These are phyloP conservation scores for Perodicticus potto DNA, from an alignment of 2,797 vertebrate species.

Conservation along the genomic window DNA sequence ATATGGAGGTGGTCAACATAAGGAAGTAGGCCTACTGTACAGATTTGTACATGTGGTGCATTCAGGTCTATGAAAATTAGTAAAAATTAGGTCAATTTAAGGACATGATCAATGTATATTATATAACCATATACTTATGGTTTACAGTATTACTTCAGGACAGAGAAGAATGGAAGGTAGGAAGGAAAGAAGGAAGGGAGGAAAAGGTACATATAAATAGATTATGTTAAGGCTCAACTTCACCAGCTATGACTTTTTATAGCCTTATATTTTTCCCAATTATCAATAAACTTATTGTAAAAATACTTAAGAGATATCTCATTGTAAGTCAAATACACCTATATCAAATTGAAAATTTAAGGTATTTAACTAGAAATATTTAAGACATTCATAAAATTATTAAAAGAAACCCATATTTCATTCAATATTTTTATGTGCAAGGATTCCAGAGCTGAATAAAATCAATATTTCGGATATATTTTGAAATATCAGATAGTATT, in stretches of 20 bases:
- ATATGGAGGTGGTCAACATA: too few species aligned
- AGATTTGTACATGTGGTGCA: too few species aligned
- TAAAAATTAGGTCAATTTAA: too few species aligned
- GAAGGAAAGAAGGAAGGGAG: not conserved
- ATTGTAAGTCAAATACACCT: not conserved
- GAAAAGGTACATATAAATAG: not conserved
- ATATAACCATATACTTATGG: not conserved
- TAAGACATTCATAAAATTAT: conserved; percentile 7
- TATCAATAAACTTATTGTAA: not conserved
- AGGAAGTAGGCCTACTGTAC: too few species aligned
- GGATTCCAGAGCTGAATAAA: not conserved
- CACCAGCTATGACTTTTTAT: not conserved
- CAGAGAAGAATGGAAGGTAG: too few species aligned
- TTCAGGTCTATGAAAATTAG: too few species aligned
- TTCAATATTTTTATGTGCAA: not conserved
- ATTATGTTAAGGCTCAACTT: not conserved
- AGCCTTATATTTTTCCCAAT: not conserved
- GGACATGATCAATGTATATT: too few species aligned
- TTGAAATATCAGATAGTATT: conserved; percentile 27
- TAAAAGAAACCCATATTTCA: not conserved
- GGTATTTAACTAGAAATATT: not conserved
- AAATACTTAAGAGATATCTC: not conserved
- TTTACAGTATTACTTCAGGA: not conserved
- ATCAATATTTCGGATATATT: conserved; percentile 30
- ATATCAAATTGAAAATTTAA: not conserved